Percentiles rank a stretch among this genome's conserved stretches.
phyloP scores from a whole-genome alignment of 2,888 invertebrate genomes.

The Drosophila peninsularis region DNA sequence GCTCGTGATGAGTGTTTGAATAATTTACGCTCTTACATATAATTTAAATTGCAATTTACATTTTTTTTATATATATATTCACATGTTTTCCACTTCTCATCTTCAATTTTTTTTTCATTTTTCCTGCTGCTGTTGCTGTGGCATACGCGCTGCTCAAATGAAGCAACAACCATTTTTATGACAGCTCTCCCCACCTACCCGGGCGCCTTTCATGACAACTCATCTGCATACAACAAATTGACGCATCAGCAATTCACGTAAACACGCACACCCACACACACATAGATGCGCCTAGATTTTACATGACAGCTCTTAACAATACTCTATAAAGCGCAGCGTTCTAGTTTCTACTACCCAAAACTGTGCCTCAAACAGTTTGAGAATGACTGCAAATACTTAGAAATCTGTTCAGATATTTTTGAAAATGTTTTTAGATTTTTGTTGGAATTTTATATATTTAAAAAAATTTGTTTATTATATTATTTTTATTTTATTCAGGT shows the following conservation, averaged over 20 bases:
- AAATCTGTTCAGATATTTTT: neutral
- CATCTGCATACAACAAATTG: conserved; percentile 57
- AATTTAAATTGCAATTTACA: conserved; percentile 54
- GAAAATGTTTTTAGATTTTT: neutral
- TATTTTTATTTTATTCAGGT: neutral
- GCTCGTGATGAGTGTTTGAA: conserved; percentile 42
- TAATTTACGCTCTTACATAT: conserved; percentile 43
- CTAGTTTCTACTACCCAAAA: neutral
- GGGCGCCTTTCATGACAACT: conserved; percentile 23
- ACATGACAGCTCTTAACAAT: conserved; percentile 21
- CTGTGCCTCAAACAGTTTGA: too few species aligned
- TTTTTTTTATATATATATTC: conserved; percentile 13
- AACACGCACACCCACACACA: conserved; percentile 17
- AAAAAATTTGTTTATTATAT: too few species aligned
- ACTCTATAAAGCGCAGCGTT: conserved; percentile 16
- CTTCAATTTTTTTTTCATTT: neutral
- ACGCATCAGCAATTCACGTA: conserved; percentile 42
- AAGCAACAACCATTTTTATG: conserved; percentile 53
- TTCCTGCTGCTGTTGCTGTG: conserved; percentile 10
- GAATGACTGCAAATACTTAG: too few species aligned
- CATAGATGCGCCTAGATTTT: conserved; percentile 10
- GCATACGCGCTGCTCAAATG: conserved; percentile 37
- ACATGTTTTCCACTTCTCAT: conserved; percentile 6
- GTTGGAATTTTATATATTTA: too few species aligned
- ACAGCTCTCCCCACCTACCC: conserved; percentile 35